Evolutionary conservation across 92 coral and sea anemone genomes (phyloP).

Genomic region (Parazoanthus darwini): DNA sequence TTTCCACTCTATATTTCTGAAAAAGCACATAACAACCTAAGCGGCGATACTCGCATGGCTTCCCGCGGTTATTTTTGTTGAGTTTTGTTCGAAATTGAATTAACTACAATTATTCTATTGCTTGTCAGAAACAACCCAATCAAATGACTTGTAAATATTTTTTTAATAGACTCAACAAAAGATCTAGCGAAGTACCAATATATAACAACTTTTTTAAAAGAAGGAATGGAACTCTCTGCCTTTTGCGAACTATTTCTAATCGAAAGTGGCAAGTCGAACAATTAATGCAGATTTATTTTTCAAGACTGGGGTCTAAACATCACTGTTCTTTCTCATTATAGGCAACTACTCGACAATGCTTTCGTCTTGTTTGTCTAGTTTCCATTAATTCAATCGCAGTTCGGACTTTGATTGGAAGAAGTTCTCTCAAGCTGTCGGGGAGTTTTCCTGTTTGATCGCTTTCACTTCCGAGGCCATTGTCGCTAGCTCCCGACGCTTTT

Average conservation of each 20-base stretch:
- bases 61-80: not conserved
- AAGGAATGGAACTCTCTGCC: not conserved
- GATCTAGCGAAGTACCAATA: not conserved
- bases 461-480: constrained; percentile 33
- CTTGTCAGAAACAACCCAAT: not conserved
- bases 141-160: constrained; percentile 27
- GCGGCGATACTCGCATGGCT: not conserved
- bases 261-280: not conserved
- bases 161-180: constrained; percentile 19
- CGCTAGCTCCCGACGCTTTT: constrained; percentile 21
- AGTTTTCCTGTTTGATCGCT: not conserved
- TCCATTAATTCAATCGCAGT: constrained; percentile 27
- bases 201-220: not conserved
- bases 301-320: not conserved
- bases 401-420: constrained; percentile 37
- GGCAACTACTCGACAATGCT: constrained; percentile 14
- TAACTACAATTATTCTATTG: not conserved
- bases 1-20: not conserved
- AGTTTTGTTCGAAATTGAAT: constrained; percentile 14
- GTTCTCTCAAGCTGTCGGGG: not conserved
- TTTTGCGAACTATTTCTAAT: not conserved
- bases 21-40: not conserved
- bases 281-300: constrained; percentile 20
- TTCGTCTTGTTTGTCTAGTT: constrained; percentile 14
- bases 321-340: constrained; percentile 28